Conservation (phyloP, 2,888 invertebrate genomes). For the Pterostichus niger region DNA sequence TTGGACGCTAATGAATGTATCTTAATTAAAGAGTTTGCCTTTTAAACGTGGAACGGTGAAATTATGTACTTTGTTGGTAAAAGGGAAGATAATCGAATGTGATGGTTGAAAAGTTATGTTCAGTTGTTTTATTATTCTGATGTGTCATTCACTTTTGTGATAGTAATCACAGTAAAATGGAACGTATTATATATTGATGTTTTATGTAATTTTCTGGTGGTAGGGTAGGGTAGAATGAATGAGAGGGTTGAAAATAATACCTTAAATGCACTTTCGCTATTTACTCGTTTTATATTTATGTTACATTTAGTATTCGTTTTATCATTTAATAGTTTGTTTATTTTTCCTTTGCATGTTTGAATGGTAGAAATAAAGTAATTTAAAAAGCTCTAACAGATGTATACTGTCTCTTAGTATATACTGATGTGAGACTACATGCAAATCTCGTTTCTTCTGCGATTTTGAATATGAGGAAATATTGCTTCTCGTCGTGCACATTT, state of each 20-base stretch:
- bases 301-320: background rate
- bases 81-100: background rate
- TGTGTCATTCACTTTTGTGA: constrained; percentile 29
- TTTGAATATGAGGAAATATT: no score
- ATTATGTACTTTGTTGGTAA: background rate
- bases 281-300: constrained; percentile 12
- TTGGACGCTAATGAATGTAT: background rate
- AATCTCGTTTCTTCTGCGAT: no score
- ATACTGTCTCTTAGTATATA: no score
- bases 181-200: constrained; percentile 19
- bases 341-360: no score
- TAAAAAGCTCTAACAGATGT: no score
- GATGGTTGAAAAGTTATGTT: background rate
- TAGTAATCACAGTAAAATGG: constrained; percentile 5
- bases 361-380: no score
- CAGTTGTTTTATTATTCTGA: constrained; percentile 15
- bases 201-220: constrained; percentile 17
- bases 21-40: constrained; percentile 2
- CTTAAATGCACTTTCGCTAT: constrained; percentile 2
- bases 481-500: no score
- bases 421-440: no score
- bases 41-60: background rate
- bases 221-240: no score
- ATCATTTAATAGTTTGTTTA: background rate
- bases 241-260: constrained; percentile 16